Evolutionary conservation across 2,888 invertebrate genomes (phyloP).

Genomic region (Brachyptera risi): DNA sequence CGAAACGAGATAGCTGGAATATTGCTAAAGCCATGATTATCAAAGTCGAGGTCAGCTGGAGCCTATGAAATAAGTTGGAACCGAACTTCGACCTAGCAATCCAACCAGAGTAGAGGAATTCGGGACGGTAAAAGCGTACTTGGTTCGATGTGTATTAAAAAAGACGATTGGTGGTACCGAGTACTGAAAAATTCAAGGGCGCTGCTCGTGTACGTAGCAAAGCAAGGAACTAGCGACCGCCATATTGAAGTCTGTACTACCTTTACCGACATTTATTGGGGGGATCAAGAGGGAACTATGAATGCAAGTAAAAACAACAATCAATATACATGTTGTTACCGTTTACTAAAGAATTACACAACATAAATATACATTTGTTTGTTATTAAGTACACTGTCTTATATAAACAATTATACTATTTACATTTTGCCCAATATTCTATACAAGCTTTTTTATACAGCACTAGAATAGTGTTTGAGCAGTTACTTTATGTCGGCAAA

Average conservation of each 20-base stretch:
- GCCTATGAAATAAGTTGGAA: neutral
- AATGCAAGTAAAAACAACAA: neutral
- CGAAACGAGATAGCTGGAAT: conserved; percentile 24
- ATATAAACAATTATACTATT: conserved; percentile 24
- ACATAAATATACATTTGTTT: conserved; percentile 33
- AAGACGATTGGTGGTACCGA: neutral
- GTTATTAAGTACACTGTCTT: conserved; percentile 23
- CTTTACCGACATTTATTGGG: too few relatives aligned
- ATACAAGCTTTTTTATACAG: conserved; percentile 27
- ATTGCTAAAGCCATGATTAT: conserved; percentile 22
- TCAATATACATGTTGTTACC: conserved; percentile 27
- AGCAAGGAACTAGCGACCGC: neutral
- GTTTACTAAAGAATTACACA: conserved; percentile 34
- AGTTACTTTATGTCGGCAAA: conserved; percentile 23
- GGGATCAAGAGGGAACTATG: neutral
- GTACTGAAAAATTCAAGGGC: neutral
- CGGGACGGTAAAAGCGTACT: neutral
- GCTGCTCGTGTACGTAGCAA: neutral
- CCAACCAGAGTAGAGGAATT: neutral
- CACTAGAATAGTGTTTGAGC: conserved; percentile 29
- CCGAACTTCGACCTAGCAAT: neutral
- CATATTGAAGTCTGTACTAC: too few relatives aligned
- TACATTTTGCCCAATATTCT: conserved; percentile 23
- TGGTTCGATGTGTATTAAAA: neutral
- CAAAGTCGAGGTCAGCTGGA: neutral